Conservation (phyloP, 2,888 invertebrate species). For the Scaptomyza flava region DNA sequence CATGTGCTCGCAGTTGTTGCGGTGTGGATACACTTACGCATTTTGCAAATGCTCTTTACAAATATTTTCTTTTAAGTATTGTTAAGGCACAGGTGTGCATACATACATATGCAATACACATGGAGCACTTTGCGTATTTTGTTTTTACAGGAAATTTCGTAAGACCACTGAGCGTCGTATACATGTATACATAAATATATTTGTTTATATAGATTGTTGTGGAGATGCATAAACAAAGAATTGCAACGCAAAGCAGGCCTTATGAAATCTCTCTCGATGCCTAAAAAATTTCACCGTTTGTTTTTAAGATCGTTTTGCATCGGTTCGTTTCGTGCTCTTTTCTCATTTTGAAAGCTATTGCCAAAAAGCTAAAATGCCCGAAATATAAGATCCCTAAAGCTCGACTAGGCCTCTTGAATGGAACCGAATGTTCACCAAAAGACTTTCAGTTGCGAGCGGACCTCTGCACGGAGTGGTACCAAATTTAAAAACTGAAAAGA, state of each 20-base stretch:
- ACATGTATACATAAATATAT: conserved; percentile 12
- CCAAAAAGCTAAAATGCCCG: conserved; percentile 51
- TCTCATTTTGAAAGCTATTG: conserved; percentile 54
- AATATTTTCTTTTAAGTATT: conserved; percentile 24
- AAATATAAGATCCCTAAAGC: conserved; percentile 74
- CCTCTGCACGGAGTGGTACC: conserved; percentile 85
- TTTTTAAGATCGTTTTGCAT: conserved; percentile 35
- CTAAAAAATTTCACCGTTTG: conserved; percentile 52
- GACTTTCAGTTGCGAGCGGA: conserved; percentile 85
- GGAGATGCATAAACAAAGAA: conserved; percentile 72
- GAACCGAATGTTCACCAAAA: conserved; percentile 68
- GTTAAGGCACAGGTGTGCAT: not conserved
- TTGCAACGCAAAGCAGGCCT: conserved; percentile 54
- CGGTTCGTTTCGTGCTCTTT: conserved; percentile 42
- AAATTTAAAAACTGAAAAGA: conserved; percentile 74
- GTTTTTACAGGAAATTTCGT: conserved; percentile 69
- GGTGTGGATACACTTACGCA: conserved; percentile 43
- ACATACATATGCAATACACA: conserved; percentile 11
- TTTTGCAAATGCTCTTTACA: conserved; percentile 36
- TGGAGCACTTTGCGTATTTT: conserved; percentile 47
- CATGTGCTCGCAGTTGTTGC: conserved; percentile 50
- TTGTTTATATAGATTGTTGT: conserved; percentile 11
- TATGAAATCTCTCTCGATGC: conserved; percentile 33
- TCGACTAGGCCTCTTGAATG: conserved; percentile 61
- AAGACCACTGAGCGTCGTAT: conserved; percentile 58